Evolutionary conservation across 2,888 invertebrate species (phyloP).

Genomic region (Furcula furcula): DNA sequence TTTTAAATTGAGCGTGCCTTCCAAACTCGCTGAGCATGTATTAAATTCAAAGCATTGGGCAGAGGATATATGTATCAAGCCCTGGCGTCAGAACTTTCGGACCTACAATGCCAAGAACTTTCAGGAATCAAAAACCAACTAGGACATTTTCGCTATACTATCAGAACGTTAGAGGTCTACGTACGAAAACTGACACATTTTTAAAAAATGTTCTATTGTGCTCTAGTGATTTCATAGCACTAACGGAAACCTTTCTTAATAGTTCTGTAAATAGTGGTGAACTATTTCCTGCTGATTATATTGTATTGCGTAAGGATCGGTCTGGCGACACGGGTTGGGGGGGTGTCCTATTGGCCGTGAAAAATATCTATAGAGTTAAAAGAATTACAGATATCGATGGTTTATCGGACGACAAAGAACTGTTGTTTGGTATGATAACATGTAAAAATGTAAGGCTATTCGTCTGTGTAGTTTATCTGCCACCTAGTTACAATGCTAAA

Average conservation of each 20-base stretch:
- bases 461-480: constrained; percentile 3
- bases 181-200: not conserved
- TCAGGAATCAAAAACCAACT: too few species aligned
- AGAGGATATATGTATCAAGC: too few species aligned
- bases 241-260: constrained; percentile 2
- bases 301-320: constrained; percentile 2
- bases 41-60: too few species aligned
- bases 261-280: constrained; percentile 3
- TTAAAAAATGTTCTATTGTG: not conserved
- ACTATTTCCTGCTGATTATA: constrained; percentile 1
- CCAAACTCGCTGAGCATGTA: not conserved
- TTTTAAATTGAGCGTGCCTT: constrained; percentile 17
- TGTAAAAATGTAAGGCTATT: constrained; percentile 4
- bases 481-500: constrained; percentile 4
- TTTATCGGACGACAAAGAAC: constrained; percentile 8
- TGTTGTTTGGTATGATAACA: constrained; percentile 4
- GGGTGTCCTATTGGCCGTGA: constrained; percentile 2
- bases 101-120: too few species aligned
- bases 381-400: constrained; percentile 3
- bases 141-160: not conserved
- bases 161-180: constrained; percentile 3
- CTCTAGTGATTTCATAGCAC: not conserved
- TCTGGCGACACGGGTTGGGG: constrained; percentile 3
- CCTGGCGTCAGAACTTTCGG: too few species aligned
- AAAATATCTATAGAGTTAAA: constrained; percentile 2